These are phyloP conservation scores for Calycopis cecrops DNA, from an alignment of 1,140 invertebrate species.

Conservation along the genomic window DNA sequence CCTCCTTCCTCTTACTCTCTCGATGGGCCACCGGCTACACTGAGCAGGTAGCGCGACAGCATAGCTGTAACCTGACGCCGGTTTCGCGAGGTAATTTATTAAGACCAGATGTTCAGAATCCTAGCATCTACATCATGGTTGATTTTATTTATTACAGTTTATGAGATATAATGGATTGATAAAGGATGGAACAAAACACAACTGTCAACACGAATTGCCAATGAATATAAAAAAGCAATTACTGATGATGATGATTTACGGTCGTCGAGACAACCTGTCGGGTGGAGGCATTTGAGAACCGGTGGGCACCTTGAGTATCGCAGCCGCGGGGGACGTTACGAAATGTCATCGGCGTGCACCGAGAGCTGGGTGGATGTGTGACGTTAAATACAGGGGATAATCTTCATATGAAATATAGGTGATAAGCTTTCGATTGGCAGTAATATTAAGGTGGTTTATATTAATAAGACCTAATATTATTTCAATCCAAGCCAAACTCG, in stretches of 20 bases:
- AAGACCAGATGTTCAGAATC: not conserved
- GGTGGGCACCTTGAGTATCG: not conserved
- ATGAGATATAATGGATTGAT: not conserved
- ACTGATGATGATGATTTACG: conserved; percentile 4
- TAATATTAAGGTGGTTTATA: not conserved
- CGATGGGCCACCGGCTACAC: no score
- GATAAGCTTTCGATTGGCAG: not conserved
- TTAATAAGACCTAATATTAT: no score
- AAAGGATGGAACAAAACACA: not conserved
- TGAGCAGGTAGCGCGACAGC: no score
- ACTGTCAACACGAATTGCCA: not conserved
- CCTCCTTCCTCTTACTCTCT: no score
- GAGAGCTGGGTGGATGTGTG: not conserved
- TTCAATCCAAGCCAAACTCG: no score
- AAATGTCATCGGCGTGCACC: not conserved
- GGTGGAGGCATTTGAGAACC: not conserved
- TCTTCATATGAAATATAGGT: not conserved
- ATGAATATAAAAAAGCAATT: not conserved
- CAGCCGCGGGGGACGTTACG: not conserved
- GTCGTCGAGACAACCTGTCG: not conserved
- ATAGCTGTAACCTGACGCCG: no score
- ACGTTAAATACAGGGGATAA: not conserved
- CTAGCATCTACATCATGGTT: not conserved
- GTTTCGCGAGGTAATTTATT: no score
- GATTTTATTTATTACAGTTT: not conserved